Conservation (phyloP, 2,888 invertebrate genomes). For the Drosophila fulvimacula region DNA sequence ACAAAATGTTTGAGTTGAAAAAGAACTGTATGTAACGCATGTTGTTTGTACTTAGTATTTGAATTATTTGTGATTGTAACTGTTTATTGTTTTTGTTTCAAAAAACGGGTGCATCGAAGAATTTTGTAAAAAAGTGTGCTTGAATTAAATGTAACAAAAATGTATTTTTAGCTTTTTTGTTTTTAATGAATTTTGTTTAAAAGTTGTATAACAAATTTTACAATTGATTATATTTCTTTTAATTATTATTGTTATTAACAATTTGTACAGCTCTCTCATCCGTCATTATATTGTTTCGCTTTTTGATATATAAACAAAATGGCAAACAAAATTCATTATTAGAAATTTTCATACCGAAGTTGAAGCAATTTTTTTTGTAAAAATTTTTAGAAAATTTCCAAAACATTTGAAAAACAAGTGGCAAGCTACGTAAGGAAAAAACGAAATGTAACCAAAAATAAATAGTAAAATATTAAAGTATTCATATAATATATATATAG, state of each 20-base stretch:
- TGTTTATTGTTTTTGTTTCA: slow-evolving; percentile 64
- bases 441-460: slow-evolving; percentile 56
- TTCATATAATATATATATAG: slow-evolving; percentile 47
- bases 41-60: slow-evolving; percentile 59
- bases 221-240: slow-evolving; percentile 34
- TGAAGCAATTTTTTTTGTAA: slow-evolving; percentile 52
- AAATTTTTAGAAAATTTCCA: slow-evolving; percentile 54
- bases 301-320: slow-evolving; percentile 51
- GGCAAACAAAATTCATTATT: slow-evolving; percentile 75
- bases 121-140: slow-evolving; percentile 76
- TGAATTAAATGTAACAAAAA: slow-evolving; percentile 75
- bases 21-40: slow-evolving; percentile 61
- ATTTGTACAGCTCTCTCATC: slow-evolving; percentile 42
- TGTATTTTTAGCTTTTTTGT: slow-evolving; percentile 47
- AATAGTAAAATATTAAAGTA: slow-evolving; percentile 36
- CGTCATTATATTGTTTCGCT: neutral
- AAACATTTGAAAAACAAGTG: slow-evolving; percentile 66
- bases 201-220: slow-evolving; percentile 33
- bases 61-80: slow-evolving; percentile 53
- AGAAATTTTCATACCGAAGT: slow-evolving; percentile 52
- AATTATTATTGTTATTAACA: slow-evolving; percentile 46
- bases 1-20: slow-evolving; percentile 54
- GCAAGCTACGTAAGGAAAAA: slow-evolving; percentile 73
- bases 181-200: slow-evolving; percentile 71
- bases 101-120: slow-evolving; percentile 76